Evolutionary conservation across 2,113 vertebrate species (phyloP).

Genomic region (Nanorana parkeri): DNA sequence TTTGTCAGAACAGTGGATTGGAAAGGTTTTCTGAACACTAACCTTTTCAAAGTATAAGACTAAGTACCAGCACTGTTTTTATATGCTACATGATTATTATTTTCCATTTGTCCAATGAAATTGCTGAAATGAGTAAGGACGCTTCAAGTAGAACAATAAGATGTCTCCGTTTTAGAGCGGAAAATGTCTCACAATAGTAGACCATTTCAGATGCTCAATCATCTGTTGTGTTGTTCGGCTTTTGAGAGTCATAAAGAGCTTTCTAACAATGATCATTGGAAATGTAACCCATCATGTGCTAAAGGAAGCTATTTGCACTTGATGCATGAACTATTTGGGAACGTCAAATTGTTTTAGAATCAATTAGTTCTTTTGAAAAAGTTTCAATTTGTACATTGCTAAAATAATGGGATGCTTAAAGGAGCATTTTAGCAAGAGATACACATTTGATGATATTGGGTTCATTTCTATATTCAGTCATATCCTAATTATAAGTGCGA

Average conservation of each 20-base stretch:
- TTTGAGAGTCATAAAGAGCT: slow-evolving; percentile 9
- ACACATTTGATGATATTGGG: too few species aligned
- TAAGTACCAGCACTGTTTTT: background rate
- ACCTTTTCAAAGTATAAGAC: background rate
- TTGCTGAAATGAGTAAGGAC: background rate
- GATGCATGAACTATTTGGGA: too few species aligned
- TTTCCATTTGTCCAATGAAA: background rate
- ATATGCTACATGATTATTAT: background rate
- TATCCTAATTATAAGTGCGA: too few species aligned
- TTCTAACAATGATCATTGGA: background rate
- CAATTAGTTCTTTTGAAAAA: too few species aligned
- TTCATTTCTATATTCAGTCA: too few species aligned
- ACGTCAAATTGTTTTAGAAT: too few species aligned
- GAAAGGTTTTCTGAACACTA: background rate
- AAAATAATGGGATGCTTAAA: too few species aligned
- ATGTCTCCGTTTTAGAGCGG: background rate
- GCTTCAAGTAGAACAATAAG: slow-evolving; percentile 3
- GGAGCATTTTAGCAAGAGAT: too few species aligned
- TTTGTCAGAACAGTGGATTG: too few species aligned
- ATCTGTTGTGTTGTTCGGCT: background rate
- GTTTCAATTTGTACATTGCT: too few species aligned
- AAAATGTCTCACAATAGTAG: slow-evolving; percentile 19
- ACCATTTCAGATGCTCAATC: slow-evolving; percentile 8
- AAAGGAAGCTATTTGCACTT: background rate
- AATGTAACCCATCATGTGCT: background rate